phyloP scores from a whole-genome alignment of 2,888 invertebrate species.

The Bembecia ichneumoniformis region DNA sequence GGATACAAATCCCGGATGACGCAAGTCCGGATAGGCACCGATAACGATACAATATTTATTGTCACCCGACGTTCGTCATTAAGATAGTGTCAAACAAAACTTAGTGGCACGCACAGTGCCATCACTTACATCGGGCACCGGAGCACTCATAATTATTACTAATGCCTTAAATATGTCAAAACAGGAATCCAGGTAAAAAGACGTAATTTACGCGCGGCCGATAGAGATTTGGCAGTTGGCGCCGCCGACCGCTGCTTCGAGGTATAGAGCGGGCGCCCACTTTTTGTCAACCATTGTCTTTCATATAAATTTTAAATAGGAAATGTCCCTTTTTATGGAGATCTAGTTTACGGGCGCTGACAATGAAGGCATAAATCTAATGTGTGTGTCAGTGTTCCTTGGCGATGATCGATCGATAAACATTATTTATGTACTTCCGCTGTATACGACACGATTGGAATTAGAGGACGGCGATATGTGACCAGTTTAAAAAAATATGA shows the following conservation, averaged over 20 bases:
- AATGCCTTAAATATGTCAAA: conserved; percentile 74
- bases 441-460: conserved; percentile 36
- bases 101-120: conserved; percentile 53
- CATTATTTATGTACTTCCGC: conserved; percentile 70
- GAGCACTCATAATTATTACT: conserved; percentile 72
- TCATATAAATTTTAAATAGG: conserved; percentile 72
- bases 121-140: conserved; percentile 40
- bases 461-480: too few species aligned
- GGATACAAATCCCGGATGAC: conserved; percentile 47
- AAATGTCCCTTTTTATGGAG: conserved; percentile 71
- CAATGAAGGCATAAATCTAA: conserved; percentile 72
- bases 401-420: conserved; percentile 71
- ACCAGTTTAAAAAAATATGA: too few species aligned
- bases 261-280: conserved; percentile 58
- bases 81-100: conserved; percentile 73
- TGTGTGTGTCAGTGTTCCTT: conserved; percentile 54
- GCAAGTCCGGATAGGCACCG: conserved; percentile 53
- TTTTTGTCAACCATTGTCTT: conserved; percentile 72
- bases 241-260: conserved; percentile 39
- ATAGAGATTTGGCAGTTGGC: conserved; percentile 73
- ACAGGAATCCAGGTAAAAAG: conserved; percentile 73
- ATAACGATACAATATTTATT: conserved; percentile 71
- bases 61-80: conserved; percentile 68
- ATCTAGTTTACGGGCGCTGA: conserved; percentile 70
- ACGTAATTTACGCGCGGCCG: conserved; percentile 71